Base-by-base conservation (phyloP, 2,888 invertebrate genomes). In the Oscheius sp. region DNA sequence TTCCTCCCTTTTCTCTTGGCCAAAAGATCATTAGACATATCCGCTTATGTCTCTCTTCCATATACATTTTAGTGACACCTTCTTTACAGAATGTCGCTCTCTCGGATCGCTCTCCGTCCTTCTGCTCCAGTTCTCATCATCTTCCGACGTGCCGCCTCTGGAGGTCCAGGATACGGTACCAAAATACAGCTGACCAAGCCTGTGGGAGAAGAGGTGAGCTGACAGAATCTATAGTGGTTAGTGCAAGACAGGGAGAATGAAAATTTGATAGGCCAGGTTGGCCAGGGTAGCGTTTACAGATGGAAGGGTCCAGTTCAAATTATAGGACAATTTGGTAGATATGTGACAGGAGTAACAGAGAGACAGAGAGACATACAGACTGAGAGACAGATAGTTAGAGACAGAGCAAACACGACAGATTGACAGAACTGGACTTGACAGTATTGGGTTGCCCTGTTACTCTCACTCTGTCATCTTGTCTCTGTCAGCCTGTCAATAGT, bases 161-260 rank as follows among this genome's bases (percentile, higher is more conserved):
- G 42, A 13, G 21, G 3, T 7, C 32, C 72, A 13, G n/a, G 21
- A n/a, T 32, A 21, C 59, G 10, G 2, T 13, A 72, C 81, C 0
- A 72, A 76, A 59, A 57, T 81, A 35, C 81, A 81, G 51, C 70
- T 81, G 42, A 76, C 73, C 47, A 79, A 79, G 70, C 81, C 81
- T 9, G 60, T 70, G 5, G 70, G 62, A 10, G 81, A 81, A 57
- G 48, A 48, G 35, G 76, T 72, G 7, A 66, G 73, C 48, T 50
- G 7, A 60, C 33, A 4, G 3, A 11, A 9, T 50, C 50, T 50
- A 9, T 50, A 13, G 10, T 11, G 13, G 13, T 11, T 9, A 50
- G 50, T 11, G 50, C 10, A 50, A 50, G 10, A 13, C 9, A 50
- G 9, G 13, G 50, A 9, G 10, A 13, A 50, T 9, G 50, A 11